phyloP scores from a whole-genome alignment of 2,113 vertebrate species.

The Helogale parvula region DNA sequence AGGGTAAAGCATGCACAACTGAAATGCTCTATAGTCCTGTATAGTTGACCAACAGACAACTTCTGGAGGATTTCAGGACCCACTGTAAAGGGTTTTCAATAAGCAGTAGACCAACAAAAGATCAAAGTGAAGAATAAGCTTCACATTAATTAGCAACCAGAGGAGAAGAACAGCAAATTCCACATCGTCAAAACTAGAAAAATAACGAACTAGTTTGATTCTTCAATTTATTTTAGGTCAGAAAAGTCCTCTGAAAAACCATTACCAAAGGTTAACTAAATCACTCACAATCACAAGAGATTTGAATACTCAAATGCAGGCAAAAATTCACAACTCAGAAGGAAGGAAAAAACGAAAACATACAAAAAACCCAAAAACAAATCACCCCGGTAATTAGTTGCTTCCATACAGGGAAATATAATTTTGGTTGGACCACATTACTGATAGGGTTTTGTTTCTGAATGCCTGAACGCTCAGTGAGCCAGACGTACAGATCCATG shows the following conservation, averaged over 20 bases:
- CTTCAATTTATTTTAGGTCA: neutral
- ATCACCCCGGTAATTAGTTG: neutral
- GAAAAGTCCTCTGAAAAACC: neutral
- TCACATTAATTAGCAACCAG: neutral
- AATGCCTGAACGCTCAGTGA: neutral
- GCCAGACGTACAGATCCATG: constrained; percentile 19
- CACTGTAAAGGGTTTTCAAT: neutral
- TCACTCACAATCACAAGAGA: neutral
- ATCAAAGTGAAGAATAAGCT: neutral
- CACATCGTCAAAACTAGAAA: neutral
- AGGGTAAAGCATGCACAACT: neutral
- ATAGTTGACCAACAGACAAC: neutral
- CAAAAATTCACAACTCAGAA: neutral
- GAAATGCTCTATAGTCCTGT: neutral
- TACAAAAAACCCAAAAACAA: neutral
- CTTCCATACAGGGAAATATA: neutral
- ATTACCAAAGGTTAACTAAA: neutral
- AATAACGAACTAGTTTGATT: neutral
- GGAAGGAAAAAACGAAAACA: fast-evolving
- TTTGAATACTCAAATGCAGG: neutral
- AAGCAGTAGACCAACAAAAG: neutral
- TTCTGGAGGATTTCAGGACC: neutral
- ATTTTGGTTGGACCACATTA: neutral
- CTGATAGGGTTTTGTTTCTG: neutral
- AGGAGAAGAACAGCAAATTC: neutral